Conservation (phyloP, 2,888 invertebrate species). For the Dynastes grantii region DNA sequence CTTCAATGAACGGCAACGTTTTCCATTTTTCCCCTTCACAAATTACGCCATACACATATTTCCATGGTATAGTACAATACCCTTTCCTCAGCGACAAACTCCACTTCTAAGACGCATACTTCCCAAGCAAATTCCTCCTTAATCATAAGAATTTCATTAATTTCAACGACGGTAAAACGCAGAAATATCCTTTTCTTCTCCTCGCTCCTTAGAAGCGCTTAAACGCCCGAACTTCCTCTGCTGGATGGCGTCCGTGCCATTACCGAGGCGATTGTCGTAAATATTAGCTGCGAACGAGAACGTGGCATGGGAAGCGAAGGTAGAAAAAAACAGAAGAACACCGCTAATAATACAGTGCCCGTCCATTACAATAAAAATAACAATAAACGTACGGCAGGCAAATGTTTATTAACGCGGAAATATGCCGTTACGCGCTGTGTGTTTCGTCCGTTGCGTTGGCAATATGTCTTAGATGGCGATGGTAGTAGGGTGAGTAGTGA, state of each 20-base stretch:
- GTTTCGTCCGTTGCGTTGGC: constrained; percentile 6
- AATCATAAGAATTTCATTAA: not conserved
- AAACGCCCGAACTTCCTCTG: not conserved
- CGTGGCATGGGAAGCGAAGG: not conserved
- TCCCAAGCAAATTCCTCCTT: not conserved
- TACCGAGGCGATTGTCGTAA: constrained; percentile 24
- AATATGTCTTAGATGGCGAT: constrained; percentile 10
- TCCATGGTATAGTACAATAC: not conserved
- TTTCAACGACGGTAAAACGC: not conserved
- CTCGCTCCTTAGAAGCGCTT: not conserved
- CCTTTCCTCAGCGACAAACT: not conserved
- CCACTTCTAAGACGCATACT: not conserved
- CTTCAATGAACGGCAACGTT: too few relatives aligned
- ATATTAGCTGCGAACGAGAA: constrained; percentile 21
- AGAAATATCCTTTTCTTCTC: not conserved
- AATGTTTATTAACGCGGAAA: constrained; percentile 42
- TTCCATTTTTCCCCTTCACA: too few relatives aligned
- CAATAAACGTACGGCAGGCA: constrained; percentile 29
- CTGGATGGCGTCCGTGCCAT: not conserved
- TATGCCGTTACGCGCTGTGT: constrained; percentile 12
- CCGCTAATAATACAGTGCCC: constrained; percentile 36
- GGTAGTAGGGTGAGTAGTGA: not conserved
- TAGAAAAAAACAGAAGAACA: constrained; percentile 18
- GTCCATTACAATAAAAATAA: constrained; percentile 41
- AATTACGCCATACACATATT: not conserved